Conservation (phyloP, 92 coral and sea anemone species). For the Parazoanthus darwini region DNA sequence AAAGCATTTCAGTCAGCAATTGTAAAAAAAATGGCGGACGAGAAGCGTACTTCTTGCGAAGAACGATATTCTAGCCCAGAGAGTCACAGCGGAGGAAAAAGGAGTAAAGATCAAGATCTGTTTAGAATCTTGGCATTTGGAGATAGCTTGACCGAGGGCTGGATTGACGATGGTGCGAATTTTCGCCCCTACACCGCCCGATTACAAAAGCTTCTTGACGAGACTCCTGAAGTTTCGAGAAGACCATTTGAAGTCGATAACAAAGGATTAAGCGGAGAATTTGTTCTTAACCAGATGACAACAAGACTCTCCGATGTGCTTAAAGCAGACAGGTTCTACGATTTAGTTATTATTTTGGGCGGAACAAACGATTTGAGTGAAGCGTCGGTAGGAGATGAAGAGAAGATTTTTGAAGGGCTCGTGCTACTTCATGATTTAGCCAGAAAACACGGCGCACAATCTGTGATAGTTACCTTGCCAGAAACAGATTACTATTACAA, state of each 20-base stretch:
- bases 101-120: background rate
- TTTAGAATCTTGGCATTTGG: slow-evolving; percentile 74
- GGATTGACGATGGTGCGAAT: slow-evolving; percentile 51
- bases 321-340: slow-evolving; percentile 50
- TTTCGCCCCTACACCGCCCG: slow-evolving; percentile 67
- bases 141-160: slow-evolving; percentile 78
- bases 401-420: slow-evolving; percentile 54
- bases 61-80: background rate
- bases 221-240: background rate
- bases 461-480: slow-evolving; percentile 70
- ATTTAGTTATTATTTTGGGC: slow-evolving; percentile 75
- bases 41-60: background rate
- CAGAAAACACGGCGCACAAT: slow-evolving; percentile 53
- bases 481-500: slow-evolving; percentile 72
- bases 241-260: slow-evolving; percentile 58
- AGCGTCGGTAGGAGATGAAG: slow-evolving; percentile 58
- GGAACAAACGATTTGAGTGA: slow-evolving; percentile 83
- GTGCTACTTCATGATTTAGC: slow-evolving; percentile 49
- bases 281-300: slow-evolving; percentile 67
- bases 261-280: slow-evolving; percentile 71
- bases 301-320: slow-evolving; percentile 56
- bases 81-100: background rate
- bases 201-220: slow-evolving; percentile 54
- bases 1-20: background rate
- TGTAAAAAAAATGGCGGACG: slow-evolving; percentile 2